Evolutionary conservation across 2,888 invertebrate species (phyloP).

Genomic region (Oscheius sp.): DNA sequence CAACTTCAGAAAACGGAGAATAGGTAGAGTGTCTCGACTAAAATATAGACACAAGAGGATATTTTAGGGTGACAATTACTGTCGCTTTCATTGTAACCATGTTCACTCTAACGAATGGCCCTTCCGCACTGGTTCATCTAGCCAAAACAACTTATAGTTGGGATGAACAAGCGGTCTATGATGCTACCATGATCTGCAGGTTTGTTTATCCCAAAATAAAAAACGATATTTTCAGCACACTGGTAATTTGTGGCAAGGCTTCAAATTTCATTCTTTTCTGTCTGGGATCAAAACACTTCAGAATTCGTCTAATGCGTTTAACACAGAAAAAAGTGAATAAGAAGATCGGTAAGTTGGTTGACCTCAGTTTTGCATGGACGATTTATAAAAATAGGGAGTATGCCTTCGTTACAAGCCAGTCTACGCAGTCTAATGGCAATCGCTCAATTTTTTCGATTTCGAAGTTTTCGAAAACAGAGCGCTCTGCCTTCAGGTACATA

Average conservation of each 20-base stretch:
- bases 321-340: constrained; percentile 65
- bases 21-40: constrained; percentile 1
- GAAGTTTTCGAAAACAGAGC: constrained; percentile 2
- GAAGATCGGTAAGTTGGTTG: constrained; percentile 61
- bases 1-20: constrained; percentile 62
- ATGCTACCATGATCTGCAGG: constrained; percentile 60
- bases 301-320: constrained; percentile 60
- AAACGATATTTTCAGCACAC: constrained; percentile 47
- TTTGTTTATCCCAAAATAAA: constrained; percentile 15
- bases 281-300: constrained; percentile 68
- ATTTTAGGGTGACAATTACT: constrained; percentile 62
- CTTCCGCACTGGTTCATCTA: constrained; percentile 63
- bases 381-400: constrained; percentile 7
- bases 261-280: constrained; percentile 69
- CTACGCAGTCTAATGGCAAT: constrained; percentile 23
- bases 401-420: constrained; percentile 6
- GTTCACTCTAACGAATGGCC: constrained; percentile 69
- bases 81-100: constrained; percentile 68
- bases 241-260: constrained; percentile 67
- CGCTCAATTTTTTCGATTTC: constrained; percentile 12
- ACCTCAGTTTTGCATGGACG: neutral
- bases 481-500: constrained; percentile 18
- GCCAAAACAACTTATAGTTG: constrained; percentile 39
- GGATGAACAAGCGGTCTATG: constrained; percentile 39
- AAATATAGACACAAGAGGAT: no score